These are phyloP conservation scores for Yoshiicerus persimilis DNA, from an alignment of 1,140 invertebrate genomes.

Conservation along the genomic window DNA sequence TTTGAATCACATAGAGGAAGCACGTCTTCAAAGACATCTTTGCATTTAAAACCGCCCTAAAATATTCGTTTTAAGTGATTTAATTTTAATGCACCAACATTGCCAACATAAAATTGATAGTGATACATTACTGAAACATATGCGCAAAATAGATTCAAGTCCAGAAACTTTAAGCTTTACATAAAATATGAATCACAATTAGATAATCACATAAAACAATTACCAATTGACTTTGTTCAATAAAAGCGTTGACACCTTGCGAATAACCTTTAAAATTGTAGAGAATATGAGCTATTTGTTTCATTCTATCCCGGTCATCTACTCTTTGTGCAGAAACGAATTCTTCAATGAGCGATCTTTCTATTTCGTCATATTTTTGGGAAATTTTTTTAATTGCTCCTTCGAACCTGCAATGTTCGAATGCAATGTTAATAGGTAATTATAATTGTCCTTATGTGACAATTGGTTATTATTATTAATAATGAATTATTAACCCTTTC, in stretches of 20 bases:
- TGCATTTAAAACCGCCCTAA: slow-evolving; percentile 69
- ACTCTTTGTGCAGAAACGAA: slow-evolving; percentile 84
- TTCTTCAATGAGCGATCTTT: slow-evolving; percentile 89
- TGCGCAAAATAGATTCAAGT: too few species aligned
- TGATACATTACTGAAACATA: too few species aligned
- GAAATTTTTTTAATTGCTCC: slow-evolving; percentile 85
- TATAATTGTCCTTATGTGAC: too few species aligned
- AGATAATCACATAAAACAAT: background rate
- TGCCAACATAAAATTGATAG: too few species aligned
- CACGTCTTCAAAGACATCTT: slow-evolving; percentile 89
- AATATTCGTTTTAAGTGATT: slow-evolving; percentile 51
- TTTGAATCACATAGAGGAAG: slow-evolving; percentile 87
- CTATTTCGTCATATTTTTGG: slow-evolving; percentile 94
- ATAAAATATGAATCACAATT: background rate
- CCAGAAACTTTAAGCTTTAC: too few species aligned
- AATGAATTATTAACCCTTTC: too few species aligned
- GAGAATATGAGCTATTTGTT: slow-evolving; percentile 85
- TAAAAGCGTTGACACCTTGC: slow-evolving; percentile 94
- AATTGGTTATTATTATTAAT: too few species aligned
- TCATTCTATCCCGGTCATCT: slow-evolving; percentile 86
- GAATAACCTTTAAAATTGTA: slow-evolving; percentile 96
- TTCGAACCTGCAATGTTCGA: slow-evolving; percentile 67
- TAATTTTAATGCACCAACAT: too few species aligned
- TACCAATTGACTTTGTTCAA: slow-evolving; percentile 92
- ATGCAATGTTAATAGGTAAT: background rate